Conservation (phyloP, 2,888 invertebrate species). For the Ypsolopha scabrella region DNA sequence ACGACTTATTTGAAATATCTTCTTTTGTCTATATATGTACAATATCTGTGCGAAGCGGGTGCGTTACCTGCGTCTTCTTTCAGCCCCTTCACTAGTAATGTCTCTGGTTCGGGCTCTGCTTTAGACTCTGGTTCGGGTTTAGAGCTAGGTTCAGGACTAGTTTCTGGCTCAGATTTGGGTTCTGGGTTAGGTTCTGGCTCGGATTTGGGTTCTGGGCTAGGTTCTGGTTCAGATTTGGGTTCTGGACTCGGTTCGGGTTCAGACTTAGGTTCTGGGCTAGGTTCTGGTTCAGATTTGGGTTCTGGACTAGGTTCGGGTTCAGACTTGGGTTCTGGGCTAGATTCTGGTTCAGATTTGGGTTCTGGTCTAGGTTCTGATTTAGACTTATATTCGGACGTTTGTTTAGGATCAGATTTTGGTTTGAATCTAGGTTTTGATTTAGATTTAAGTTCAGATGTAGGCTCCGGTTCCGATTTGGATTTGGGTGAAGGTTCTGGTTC, state of each 20-base stretch:
- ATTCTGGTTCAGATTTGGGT: slow-evolving; percentile 37
- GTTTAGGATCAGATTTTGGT: slow-evolving; percentile 53
- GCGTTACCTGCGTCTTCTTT: slow-evolving; percentile 63
- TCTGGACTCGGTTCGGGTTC: slow-evolving; percentile 56
- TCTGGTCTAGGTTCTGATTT: slow-evolving; percentile 45
- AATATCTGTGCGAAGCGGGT: background rate
- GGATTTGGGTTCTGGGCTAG: slow-evolving; percentile 50
- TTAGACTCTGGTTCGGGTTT: slow-evolving; percentile 44
- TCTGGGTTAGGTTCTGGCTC: slow-evolving; percentile 36
- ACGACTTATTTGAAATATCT: too few species aligned
- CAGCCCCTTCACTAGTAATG: slow-evolving; percentile 63
- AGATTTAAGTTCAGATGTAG: slow-evolving; percentile 31
- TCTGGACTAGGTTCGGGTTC: slow-evolving; percentile 43
- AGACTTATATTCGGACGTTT: slow-evolving; percentile 41
- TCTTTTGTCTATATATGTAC: background rate
- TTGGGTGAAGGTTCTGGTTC: slow-evolving; percentile 25
- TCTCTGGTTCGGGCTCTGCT: slow-evolving; percentile 54
- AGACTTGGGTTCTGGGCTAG: slow-evolving; percentile 37
- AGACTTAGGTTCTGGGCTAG: slow-evolving; percentile 33
- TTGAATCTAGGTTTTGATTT: slow-evolving; percentile 39
- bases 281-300: slow-evolving; percentile 33
- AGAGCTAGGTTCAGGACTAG: slow-evolving; percentile 31
- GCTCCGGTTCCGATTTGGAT: slow-evolving; percentile 44
- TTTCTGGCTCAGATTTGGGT: slow-evolving; percentile 29
- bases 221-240: slow-evolving; percentile 35